Evolutionary conservation across 2,888 invertebrate species (phyloP).

Genomic region (Sarcophaga rosellei): DNA sequence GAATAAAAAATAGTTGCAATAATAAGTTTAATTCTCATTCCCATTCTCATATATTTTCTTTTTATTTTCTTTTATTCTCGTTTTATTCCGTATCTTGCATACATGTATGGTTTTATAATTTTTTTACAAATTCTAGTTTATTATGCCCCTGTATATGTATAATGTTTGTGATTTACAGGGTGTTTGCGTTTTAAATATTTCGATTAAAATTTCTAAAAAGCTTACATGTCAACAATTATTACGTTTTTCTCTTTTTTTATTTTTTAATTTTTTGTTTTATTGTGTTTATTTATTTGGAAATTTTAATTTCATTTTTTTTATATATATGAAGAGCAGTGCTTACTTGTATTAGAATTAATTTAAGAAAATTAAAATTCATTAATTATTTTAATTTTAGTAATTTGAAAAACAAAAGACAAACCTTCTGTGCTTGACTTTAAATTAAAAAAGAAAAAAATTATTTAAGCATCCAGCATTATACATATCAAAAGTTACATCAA

Average conservation of each 20-base stretch:
- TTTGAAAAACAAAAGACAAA: too few species aligned
- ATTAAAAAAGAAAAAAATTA: too few species aligned
- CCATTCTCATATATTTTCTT: too few species aligned
- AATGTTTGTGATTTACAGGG: slow-evolving; percentile 12
- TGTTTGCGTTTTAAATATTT: neutral
- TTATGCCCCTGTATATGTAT: slow-evolving; percentile 31
- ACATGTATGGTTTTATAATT: neutral
- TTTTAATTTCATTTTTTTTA: neutral
- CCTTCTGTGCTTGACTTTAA: too few species aligned
- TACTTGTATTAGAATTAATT: too few species aligned
- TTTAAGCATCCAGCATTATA: too few species aligned
- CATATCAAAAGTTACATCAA: too few species aligned
- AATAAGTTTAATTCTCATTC: neutral
- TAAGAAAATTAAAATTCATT: too few species aligned
- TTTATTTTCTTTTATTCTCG: too few species aligned
- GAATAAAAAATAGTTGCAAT: slow-evolving; percentile 30
- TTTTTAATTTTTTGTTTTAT: neutral
- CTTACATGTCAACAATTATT: slow-evolving; percentile 31
- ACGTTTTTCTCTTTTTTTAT: neutral
- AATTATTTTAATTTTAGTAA: too few species aligned
- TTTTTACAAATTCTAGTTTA: slow-evolving; percentile 45
- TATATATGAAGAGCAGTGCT: too few species aligned
- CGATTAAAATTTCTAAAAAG: slow-evolving; percentile 36
- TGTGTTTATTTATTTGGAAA: neutral
- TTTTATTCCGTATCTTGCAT: too few species aligned